A percentile compares a stretch with the other conserved stretches of the same genome.
phyloP scores from a whole-genome alignment of 2,888 invertebrate genomes.

The Luperina testacea region DNA sequence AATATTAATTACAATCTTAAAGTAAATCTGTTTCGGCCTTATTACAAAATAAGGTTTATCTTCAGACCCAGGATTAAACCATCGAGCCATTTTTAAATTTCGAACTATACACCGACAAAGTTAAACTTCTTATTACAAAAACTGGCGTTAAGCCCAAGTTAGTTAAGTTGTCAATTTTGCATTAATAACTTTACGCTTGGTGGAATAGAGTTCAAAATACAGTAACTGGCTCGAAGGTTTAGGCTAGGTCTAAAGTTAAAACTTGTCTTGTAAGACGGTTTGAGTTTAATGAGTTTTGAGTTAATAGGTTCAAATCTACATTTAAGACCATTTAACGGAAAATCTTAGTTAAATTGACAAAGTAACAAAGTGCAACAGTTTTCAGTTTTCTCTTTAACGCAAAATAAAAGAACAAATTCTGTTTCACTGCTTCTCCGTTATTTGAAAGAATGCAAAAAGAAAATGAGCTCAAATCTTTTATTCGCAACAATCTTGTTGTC shows the following conservation, averaged over 20 bases:
- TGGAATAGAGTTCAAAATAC: background rate
- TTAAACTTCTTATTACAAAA: no score
- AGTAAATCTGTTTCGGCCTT: background rate
- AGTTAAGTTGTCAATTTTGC: background rate
- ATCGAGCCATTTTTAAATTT: background rate
- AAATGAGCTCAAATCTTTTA: slow-evolving; percentile 29
- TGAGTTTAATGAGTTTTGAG: background rate
- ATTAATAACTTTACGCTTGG: background rate
- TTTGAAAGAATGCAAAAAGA: slow-evolving; percentile 24
- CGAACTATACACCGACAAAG: background rate
- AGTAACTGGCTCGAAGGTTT: background rate
- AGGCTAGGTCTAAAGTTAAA: background rate
- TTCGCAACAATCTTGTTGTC: slow-evolving; percentile 7
- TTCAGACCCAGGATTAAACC: background rate
- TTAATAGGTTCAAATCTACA: background rate
- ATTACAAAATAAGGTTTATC: background rate
- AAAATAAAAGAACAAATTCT: slow-evolving; percentile 27
- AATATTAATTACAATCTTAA: background rate
- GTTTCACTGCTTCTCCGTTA: slow-evolving; percentile 11
- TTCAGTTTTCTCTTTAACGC: slow-evolving; percentile 12
- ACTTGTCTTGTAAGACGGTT: background rate
- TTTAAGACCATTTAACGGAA: background rate
- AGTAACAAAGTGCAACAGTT: slow-evolving; percentile 21
- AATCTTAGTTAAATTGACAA: background rate
- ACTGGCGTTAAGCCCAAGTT: no score